Base-by-base conservation (phyloP, 2,888 invertebrate species). In the Tachina fera region DNA sequence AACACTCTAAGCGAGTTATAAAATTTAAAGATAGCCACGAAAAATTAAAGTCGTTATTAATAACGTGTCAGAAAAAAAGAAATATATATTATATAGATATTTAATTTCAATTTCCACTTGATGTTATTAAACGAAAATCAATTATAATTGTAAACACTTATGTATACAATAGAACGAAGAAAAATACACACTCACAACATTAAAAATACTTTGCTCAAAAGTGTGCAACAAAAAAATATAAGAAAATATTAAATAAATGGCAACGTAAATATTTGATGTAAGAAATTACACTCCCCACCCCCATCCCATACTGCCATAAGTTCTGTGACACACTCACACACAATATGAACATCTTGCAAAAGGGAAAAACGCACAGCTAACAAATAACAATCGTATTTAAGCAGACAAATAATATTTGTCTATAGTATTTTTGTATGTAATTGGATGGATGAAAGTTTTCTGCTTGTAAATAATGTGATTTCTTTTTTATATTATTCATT, bases 91-190 rank as follows among this genome's bases (percentile, higher is more conserved):
- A 39, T 60, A 49, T 49, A 49, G 3, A 67, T 67, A 41, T 31
- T 51, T 49, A 19, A 77, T 49, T 77, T 77, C 58, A 68, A 60
- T 68, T 77, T 49, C 53, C 72, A 43, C 47, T 58, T 56, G 79
- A 72, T 68, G 61, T 31, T 47, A 72, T 56, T 68, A 72, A 77
- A 67, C 70, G 61, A 45, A 78, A 83, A 61, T 72, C 74, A 78
- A 83, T 83, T 83, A 78, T 83, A 72, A 70, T 74, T 74, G 77
- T 63, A 83, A 83, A 83, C 53, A 83, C 83, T 78, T 68, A 1
- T 47, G 60, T 47, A 74, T 19, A 63, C 19, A 72, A 56, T 63
- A 19, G 14, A 31, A 43, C 8, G 9, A 31, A 13, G 14, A 61
- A 13, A 53, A 19, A 22, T 13, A 67, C 31, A 47, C 47, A 65